Conservation (phyloP, 2,797 vertebrate genomes). For the Sebastes cheni region DNA sequence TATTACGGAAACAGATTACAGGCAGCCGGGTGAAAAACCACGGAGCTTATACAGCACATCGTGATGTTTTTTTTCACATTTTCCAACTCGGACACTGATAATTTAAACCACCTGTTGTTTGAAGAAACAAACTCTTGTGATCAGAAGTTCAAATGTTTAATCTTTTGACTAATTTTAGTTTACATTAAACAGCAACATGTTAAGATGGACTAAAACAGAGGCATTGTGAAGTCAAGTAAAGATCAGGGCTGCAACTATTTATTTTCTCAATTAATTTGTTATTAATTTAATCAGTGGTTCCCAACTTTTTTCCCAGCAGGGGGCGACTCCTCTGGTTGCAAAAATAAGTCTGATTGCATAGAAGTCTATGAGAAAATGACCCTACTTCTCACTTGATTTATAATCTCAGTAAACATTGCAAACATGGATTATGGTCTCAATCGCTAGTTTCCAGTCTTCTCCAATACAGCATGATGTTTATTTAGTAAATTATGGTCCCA, state of each 20-base stretch:
- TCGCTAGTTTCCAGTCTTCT: too few species aligned
- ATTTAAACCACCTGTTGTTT: slow-evolving; percentile 15
- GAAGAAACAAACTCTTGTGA: background rate
- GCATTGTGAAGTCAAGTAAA: background rate
- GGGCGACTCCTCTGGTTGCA: too few species aligned
- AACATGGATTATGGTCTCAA: too few species aligned
- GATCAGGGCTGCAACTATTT: background rate
- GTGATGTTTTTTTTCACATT: background rate
- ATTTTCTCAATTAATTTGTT: background rate
- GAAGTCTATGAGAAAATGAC: too few species aligned
- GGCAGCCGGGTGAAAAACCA: background rate
- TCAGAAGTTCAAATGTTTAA: background rate
- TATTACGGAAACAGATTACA: background rate
- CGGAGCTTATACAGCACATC: background rate
- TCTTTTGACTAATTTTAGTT: background rate
- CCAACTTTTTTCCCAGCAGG: too few species aligned
- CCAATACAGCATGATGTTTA: too few species aligned
- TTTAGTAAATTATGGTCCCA: too few species aligned
- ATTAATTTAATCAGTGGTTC: background rate
- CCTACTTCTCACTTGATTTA: too few species aligned
- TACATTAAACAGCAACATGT: background rate
- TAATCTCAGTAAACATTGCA: too few species aligned
- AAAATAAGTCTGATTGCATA: too few species aligned
- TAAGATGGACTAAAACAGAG: background rate
- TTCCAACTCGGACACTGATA: background rate